phyloP scores from a whole-genome alignment of 2,888 invertebrate species.

The Callosobruchus maculatus region DNA sequence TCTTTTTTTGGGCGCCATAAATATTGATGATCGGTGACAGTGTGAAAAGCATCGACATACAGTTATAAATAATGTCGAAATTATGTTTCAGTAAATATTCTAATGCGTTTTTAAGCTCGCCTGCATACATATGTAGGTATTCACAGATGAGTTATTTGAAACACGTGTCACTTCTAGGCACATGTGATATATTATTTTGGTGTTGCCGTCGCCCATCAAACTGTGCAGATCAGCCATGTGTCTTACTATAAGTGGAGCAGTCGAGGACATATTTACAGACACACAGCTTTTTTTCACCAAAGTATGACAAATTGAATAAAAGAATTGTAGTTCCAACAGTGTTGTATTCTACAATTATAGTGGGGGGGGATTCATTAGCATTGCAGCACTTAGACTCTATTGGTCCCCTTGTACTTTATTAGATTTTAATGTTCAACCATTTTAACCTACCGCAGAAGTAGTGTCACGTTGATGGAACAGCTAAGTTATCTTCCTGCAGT shows the following conservation, averaged over 20 bases:
- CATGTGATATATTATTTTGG: neutral
- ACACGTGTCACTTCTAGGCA: neutral
- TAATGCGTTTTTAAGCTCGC: neutral
- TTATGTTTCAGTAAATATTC: neutral
- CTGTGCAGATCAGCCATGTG: neutral
- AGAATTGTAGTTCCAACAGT: too few species aligned
- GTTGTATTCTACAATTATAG: too few species aligned
- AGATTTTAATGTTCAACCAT: too few species aligned
- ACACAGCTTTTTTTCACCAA: too few species aligned
- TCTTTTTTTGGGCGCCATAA: neutral
- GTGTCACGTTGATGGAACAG: too few species aligned
- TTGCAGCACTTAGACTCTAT: too few species aligned
- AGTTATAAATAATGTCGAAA: neutral
- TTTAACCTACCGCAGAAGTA: too few species aligned
- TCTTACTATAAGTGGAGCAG: slow-evolving; percentile 2
- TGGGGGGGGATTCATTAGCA: too few species aligned
- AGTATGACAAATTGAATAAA: too few species aligned
- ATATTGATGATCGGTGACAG: neutral
- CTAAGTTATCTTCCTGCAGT: too few species aligned
- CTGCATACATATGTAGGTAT: neutral
- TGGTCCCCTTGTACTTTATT: too few species aligned
- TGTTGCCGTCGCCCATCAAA: neutral
- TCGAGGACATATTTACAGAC: too few species aligned
- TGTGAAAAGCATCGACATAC: neutral
- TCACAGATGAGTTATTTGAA: neutral